phyloP scores from a whole-genome alignment of 2,888 invertebrate genomes.

The Noctua janthina region DNA sequence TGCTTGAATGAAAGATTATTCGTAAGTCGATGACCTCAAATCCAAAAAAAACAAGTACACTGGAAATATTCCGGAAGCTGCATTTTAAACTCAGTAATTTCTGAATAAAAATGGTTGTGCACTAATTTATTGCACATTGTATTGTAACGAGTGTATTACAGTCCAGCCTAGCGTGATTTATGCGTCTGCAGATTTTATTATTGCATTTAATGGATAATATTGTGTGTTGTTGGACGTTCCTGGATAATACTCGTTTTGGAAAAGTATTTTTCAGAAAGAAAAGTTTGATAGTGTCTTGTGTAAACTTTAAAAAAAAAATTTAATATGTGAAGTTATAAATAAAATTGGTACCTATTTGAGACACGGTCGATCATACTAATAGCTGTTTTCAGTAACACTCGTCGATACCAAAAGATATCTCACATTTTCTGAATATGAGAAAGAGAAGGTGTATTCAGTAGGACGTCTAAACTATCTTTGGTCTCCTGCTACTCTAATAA shows the following conservation, averaged over 20 bases:
- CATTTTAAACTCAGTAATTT: conserved; percentile 29
- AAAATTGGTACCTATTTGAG: background rate
- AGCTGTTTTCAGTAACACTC: background rate
- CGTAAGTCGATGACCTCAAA: background rate
- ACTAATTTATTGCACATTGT: conserved; percentile 55
- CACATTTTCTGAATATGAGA: background rate
- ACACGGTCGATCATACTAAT: background rate
- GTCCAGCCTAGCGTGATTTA: conserved; percentile 50
- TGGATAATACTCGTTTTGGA: background rate
- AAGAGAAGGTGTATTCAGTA: background rate
- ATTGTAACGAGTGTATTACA: conserved; percentile 54
- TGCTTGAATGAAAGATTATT: background rate
- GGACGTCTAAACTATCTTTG: background rate
- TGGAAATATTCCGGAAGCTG: conserved; percentile 6
- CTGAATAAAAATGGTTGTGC: conserved; percentile 40
- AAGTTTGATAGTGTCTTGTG: background rate
- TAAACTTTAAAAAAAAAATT: background rate
- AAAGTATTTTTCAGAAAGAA: background rate
- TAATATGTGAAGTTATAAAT: background rate
- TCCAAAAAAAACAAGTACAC: background rate
- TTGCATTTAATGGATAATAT: conserved; percentile 36
- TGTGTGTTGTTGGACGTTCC: background rate
- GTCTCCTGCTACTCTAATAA: background rate
- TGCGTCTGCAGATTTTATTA: conserved; percentile 53
- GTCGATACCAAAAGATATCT: background rate